phyloP scores from a whole-genome alignment of 2,797 vertebrate species.

The Karalla daura region DNA sequence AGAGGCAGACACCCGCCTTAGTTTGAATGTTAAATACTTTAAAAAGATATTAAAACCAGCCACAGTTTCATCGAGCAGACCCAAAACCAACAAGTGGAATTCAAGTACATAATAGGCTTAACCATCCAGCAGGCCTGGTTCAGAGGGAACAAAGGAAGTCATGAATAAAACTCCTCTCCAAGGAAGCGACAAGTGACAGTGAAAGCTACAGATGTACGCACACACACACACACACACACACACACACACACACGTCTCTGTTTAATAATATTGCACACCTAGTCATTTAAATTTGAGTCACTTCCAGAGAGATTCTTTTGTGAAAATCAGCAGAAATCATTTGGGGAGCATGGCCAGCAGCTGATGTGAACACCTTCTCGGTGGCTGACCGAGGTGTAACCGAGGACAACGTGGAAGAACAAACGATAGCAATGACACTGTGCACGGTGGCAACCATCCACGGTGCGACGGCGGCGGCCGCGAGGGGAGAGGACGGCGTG shows the following conservation, averaged over 20 bases:
- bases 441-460: no score
- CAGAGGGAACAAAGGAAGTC: constrained; percentile 37
- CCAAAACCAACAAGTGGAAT: constrained; percentile 44
- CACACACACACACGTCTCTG: constrained; percentile 25
- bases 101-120: constrained; percentile 58
- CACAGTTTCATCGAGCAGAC: constrained; percentile 48
- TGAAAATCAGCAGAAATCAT: constrained; percentile 28
- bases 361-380: constrained; percentile 26
- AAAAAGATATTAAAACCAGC: constrained; percentile 55
- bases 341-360: constrained; percentile 31
- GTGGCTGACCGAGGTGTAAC: no score
- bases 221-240: no score
- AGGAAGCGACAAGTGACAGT: constrained; percentile 38
- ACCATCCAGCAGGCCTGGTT: constrained; percentile 47
- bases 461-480: not conserved
- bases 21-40: constrained; percentile 37
- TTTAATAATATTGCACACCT: constrained; percentile 58
- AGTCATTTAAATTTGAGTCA: constrained; percentile 48
- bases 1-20: constrained; percentile 50
- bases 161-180: constrained; percentile 43
- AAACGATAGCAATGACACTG: constrained; percentile 9
- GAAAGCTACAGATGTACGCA: constrained; percentile 32
- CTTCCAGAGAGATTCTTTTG: not conserved
- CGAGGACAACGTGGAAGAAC: not conserved
- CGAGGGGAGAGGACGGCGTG: constrained; percentile 6